phyloP scores from a whole-genome alignment of 2,888 invertebrate genomes.

The Nemotelus pantherinus region DNA sequence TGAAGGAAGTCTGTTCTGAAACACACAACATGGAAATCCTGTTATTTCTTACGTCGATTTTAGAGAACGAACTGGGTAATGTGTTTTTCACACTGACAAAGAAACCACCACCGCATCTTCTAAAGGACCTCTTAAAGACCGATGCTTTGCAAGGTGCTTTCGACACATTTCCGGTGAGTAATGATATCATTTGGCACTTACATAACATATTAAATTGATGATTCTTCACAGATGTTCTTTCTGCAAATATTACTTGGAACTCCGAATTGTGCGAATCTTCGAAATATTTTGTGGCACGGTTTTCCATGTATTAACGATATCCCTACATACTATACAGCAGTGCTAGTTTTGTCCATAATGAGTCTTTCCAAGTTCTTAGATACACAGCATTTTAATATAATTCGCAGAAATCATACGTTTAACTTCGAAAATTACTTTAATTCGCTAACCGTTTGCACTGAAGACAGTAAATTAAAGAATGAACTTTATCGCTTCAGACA shows the following conservation, averaged over 20 bases:
- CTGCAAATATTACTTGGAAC: slow-evolving; percentile 66
- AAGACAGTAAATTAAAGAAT: slow-evolving; percentile 8
- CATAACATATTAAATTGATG: slow-evolving; percentile 27
- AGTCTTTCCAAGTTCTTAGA: slow-evolving; percentile 53
- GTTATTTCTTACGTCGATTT: slow-evolving; percentile 55
- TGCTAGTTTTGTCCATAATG: slow-evolving; percentile 59
- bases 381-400: slow-evolving; percentile 44
- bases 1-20: background rate
- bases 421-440: slow-evolving; percentile 47
- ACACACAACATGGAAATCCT: slow-evolving; percentile 53
- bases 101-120: slow-evolving; percentile 62
- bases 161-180: slow-evolving; percentile 56
- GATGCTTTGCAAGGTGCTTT: slow-evolving; percentile 59
- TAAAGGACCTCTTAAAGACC: slow-evolving; percentile 65
- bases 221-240: slow-evolving; percentile 58
- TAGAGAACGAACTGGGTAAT: slow-evolving; percentile 58
- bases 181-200: background rate
- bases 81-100: slow-evolving; percentile 54
- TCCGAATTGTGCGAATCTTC: slow-evolving; percentile 66
- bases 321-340: slow-evolving; percentile 59
- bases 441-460: slow-evolving; percentile 9
- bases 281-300: slow-evolving; percentile 69
- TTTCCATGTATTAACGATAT: slow-evolving; percentile 65
- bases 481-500: slow-evolving; percentile 8
- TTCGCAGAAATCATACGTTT: slow-evolving; percentile 51